Percentiles rank a stretch among this genome's conserved stretches.
These are phyloP conservation scores for Aphelenchoides bicaudatus DNA, from an alignment of 2,888 invertebrate genomes.

Conservation along the genomic window DNA sequence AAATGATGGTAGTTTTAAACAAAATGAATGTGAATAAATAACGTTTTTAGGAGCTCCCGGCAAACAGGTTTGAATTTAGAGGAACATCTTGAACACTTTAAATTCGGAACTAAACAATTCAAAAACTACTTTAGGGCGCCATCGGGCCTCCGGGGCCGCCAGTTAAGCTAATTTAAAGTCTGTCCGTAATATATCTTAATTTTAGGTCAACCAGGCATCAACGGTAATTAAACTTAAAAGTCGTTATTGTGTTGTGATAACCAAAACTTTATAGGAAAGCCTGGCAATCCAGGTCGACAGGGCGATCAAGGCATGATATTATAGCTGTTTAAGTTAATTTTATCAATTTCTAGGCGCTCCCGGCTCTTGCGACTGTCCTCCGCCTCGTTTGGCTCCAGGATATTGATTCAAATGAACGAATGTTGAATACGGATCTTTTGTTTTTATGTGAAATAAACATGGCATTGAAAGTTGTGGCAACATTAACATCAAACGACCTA, in stretches of 20 bases:
- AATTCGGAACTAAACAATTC: constrained; percentile 1
- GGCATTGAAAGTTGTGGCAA: too few relatives aligned
- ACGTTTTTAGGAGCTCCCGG: constrained; percentile 18
- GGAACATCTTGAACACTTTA: constrained; percentile 28
- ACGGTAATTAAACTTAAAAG: too few relatives aligned
- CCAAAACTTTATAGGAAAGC: too few relatives aligned
- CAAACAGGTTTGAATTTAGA: constrained; percentile 19
- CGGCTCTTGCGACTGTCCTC: constrained; percentile 46
- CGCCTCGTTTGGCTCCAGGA: constrained; percentile 36
- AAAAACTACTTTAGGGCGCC: constrained; percentile 32
- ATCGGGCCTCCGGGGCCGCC: constrained; percentile 45
- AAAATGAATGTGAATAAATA: neutral
- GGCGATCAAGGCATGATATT: constrained; percentile 42
- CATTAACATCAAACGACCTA: too few relatives aligned
- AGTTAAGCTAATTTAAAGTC: constrained; percentile 16
- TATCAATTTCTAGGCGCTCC: constrained; percentile 31
- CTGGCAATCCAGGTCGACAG: constrained; percentile 32
- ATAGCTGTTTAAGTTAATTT: neutral
- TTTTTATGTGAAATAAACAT: too few relatives aligned
- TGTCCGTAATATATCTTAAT: neutral
- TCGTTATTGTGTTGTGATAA: too few relatives aligned
- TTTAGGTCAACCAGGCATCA: constrained; percentile 43
- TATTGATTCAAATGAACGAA: constrained; percentile 28
- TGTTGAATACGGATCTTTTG: too few relatives aligned
- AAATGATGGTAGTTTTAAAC: constrained; percentile 18